Percentiles rank a stretch among this genome's conserved stretches.
phyloP scores from a whole-genome alignment of 2,888 invertebrate species.

The Neoitamus cyanurus region DNA sequence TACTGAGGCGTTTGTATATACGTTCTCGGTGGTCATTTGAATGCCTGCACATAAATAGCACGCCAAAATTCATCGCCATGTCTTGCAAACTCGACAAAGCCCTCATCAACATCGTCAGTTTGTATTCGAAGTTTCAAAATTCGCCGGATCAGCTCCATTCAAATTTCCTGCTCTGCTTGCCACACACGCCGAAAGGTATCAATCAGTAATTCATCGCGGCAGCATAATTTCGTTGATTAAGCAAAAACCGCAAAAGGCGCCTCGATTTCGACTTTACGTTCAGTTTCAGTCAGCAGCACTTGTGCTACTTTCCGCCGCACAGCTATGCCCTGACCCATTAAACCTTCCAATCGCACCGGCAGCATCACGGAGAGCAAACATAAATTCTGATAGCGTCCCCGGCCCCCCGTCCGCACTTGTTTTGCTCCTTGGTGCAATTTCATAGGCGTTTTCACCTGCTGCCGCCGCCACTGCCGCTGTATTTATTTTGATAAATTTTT shows the following conservation, averaged over 20 bases:
- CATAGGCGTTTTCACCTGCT: background rate
- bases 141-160: background rate
- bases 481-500: background rate
- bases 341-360: background rate
- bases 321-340: background rate
- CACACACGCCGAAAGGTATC: background rate
- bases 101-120: background rate
- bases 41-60: background rate
- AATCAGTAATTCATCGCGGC: background rate
- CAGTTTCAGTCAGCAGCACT: background rate
- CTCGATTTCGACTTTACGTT: background rate
- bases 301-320: background rate
- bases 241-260: background rate
- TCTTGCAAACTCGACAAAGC: background rate
- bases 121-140: background rate
- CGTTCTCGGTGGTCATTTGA: background rate
- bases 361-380: background rate
- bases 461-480: background rate
- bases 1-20: background rate
- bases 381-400: background rate
- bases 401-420: background rate
- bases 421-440: background rate
- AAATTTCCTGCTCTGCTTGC: background rate
- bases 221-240: background rate
- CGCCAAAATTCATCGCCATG: background rate